Evolutionary conservation across 2,113 vertebrate genomes (phyloP), one percentile per base, ranked within the genome.

Genomic region (Protobothrops mucrosquamatus): DNA sequence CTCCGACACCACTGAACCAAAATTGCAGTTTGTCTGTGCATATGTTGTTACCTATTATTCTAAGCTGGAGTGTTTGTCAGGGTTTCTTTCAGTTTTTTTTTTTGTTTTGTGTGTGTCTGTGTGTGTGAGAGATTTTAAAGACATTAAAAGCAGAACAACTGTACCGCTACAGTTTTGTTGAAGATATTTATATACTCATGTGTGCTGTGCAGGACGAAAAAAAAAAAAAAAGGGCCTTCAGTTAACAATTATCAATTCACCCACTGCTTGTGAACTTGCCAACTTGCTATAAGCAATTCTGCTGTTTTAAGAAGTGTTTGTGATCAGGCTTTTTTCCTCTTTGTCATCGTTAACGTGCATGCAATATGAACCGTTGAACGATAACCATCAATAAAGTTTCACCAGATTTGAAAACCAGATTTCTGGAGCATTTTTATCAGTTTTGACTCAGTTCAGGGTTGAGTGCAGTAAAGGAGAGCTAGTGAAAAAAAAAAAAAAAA

Each of bases 361-460:
- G 99, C 98, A 98, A 97, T 98, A 98, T 98, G 98, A 98, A 98
- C 98, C 98, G 98, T 99, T 98, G 98, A 98, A 98, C 98, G 98
- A 98, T 98, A 99, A 99, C 98, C 98, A 99, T 99, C 98, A 99
- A 99, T 99, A 99, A 99, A 99, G 98, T 99, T 98, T 99, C 98
- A 98, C 98, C 97, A 98, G 96, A 98, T 98, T 98, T 97, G 97
- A 98, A 98, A 97, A 97, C 95, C 3, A 96, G 96, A 97, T 98
- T 98, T 98, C 97, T 95, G 97, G 98, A 97, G 96, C 96, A 92
- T 98, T 96, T 97, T 91, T 98, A 96, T 97, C 95, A 97, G 15
- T 39, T 81, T 81, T 81, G 69, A 39, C 34, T 39, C n/a, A 39
- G 15, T 7, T 81, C n/a, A 95, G 96, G 93, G 26, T 93, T 94